Evolutionary conservation across 53 echinoderm and acorn worm genomes (phyloP).

Genomic region (Zoroaster sp.): DNA sequence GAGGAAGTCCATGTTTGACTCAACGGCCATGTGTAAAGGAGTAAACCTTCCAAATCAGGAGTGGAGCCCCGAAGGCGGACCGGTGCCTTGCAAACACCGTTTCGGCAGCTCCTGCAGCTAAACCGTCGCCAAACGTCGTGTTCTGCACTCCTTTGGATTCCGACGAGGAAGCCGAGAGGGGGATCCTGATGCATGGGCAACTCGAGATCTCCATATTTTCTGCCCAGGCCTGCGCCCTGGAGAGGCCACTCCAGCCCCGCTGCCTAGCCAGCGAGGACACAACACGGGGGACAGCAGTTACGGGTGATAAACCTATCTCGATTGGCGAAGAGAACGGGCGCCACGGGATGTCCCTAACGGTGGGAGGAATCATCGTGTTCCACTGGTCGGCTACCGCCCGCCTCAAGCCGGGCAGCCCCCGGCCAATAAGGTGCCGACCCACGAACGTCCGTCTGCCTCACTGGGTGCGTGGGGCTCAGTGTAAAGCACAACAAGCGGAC

Average conservation of each 20-base stretch:
- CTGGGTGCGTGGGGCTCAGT: constrained; percentile 28
- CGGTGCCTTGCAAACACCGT: neutral
- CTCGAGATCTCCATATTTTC: constrained; percentile 40
- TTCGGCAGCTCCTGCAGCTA: constrained; percentile 65
- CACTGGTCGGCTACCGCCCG: constrained; percentile 50
- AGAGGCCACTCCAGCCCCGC: constrained; percentile 67
- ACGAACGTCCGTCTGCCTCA: constrained; percentile 24
- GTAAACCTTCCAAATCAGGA: constrained; percentile 55
- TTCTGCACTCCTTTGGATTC: constrained; percentile 52
- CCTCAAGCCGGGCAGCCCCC: too few species aligned
- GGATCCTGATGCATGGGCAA: constrained; percentile 48
- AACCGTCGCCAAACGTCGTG: constrained; percentile 56
- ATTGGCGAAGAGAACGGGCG: constrained; percentile 55
- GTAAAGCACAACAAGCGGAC: neutral
- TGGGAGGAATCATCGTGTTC: constrained; percentile 56
- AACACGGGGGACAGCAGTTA: constrained; percentile 75
- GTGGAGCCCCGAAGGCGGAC: constrained; percentile 70
- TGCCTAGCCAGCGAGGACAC: constrained; percentile 4
- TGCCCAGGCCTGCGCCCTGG: constrained; percentile 61
- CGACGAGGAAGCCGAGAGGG: constrained; percentile 57
- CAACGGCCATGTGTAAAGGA: constrained; percentile 18
- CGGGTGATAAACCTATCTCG: constrained; percentile 61
- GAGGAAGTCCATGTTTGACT: too few species aligned
- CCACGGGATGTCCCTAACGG: too few species aligned
- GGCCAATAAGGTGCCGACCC: too few species aligned